Evolutionary conservation across 2,113 vertebrate species (phyloP).

Genomic region (Rynchops niger): DNA sequence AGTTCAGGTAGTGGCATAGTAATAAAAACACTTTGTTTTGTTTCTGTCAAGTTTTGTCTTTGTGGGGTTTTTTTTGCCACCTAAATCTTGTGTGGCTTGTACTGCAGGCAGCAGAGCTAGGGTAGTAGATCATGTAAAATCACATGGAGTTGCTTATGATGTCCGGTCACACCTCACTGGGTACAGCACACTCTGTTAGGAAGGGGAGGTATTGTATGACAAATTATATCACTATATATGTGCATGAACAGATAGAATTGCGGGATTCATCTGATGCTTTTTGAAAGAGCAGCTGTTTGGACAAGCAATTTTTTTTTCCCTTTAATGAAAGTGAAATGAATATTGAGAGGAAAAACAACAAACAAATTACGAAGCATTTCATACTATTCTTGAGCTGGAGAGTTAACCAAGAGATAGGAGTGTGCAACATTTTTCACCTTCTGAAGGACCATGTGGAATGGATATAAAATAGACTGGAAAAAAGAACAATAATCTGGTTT

Average conservation of each 20-base stretch:
- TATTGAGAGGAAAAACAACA: neutral
- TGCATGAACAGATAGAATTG: constrained; percentile 9
- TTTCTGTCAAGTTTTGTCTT: neutral
- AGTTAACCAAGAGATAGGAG: neutral
- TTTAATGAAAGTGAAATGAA: constrained; percentile 22
- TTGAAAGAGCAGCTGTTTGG: constrained; percentile 1
- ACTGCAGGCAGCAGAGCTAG: neutral
- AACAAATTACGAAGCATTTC: neutral
- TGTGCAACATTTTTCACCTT: neutral
- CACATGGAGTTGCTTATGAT: constrained; percentile 5
- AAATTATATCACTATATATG: neutral
- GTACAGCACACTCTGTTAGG: neutral
- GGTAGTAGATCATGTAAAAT: neutral
- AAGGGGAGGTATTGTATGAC: neutral
- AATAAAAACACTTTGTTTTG: neutral
- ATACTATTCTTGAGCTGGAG: neutral
- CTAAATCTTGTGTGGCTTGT: neutral
- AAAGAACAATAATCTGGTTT: neutral
- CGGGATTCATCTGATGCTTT: constrained; percentile 18
- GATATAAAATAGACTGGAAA: neutral
- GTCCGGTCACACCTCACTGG: constrained; percentile 49
- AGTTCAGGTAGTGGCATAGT: neutral
- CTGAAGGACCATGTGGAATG: neutral
- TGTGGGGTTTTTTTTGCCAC: neutral
- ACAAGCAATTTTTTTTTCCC: neutral